Evolutionary conservation across 2,888 invertebrate species (phyloP).

Genomic region (Crocallis elinguaria): DNA sequence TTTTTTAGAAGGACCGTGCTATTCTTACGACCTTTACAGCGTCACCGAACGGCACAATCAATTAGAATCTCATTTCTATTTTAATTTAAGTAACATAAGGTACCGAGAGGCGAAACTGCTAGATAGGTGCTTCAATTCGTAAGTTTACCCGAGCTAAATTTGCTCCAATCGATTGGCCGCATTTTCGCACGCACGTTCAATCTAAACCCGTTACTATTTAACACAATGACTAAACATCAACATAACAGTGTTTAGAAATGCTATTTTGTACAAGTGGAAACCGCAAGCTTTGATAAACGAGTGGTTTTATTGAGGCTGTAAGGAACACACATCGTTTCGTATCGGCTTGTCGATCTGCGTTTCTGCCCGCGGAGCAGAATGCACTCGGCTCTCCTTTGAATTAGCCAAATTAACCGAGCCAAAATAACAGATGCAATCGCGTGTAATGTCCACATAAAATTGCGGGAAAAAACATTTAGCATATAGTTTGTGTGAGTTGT

Average conservation of each 20-base stretch:
- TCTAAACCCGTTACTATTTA: constrained; percentile 69
- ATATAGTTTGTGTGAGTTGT: constrained; percentile 26
- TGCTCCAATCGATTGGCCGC: constrained; percentile 73
- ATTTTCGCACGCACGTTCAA: constrained; percentile 76
- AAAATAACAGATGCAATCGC: constrained; percentile 33
- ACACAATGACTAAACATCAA: constrained; percentile 64
- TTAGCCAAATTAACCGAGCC: constrained; percentile 39
- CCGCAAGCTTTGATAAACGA: constrained; percentile 52
- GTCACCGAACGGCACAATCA: too few relatives aligned
- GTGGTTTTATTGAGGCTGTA: constrained; percentile 45
- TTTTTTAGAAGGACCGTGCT: too few relatives aligned
- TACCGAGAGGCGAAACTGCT: constrained; percentile 20
- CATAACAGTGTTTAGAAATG: constrained; percentile 53
- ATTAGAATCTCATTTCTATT: constrained; percentile 58
- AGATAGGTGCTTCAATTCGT: constrained; percentile 24
- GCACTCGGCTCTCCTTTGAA: constrained; percentile 41
- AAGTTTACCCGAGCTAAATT: constrained; percentile 68
- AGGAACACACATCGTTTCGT: constrained; percentile 31
- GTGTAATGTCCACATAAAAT: constrained; percentile 17
- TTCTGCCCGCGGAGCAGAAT: constrained; percentile 40
- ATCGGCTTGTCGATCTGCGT: constrained; percentile 53
- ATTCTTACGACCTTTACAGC: too few relatives aligned
- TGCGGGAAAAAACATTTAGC: constrained; percentile 18
- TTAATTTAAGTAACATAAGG: too few relatives aligned
- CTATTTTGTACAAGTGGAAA: constrained; percentile 37